Evolutionary conservation across 2,113 vertebrate species (phyloP), one percentile per base, ranked within the genome.

Genomic region (Corythaixoides concolor): DNA sequence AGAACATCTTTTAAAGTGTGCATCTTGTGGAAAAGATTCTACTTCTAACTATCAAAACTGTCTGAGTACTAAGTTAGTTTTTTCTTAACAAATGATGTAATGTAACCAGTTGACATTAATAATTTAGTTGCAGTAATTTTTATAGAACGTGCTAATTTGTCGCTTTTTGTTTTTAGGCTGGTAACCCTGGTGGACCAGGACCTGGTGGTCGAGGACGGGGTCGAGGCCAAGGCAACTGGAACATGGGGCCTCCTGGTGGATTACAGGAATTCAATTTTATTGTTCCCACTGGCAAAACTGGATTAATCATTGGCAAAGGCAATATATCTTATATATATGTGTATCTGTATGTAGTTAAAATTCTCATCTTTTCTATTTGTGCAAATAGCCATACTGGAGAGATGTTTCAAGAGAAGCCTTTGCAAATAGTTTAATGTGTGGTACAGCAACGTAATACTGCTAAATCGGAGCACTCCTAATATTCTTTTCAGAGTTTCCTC

Each of bases 291-390:
- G 99, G 99, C 97, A 99, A 99, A 98, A 99, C 99, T 37, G 99
- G 99, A 84, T 98, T 99, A 91, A 99, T 99, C 89, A 99, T 99
- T 94, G 99, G 99, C 93, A 99, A 99, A 99, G 99, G 99, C 94
- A 98, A 98, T 93, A 6, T 85, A 93, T 94, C 74, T 96, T 92
- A 64, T 12, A 60, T 53, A 80, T 55, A 15, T 30, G 6, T 80
- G 43, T 56, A 28, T 83, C 12, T 89, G 1, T 63, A 9, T 58
- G 10, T 67, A 59, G 22, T 55, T 74, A 4, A 23, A 74, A 2
- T 6, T 28, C 7, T 66, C 5, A 22, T 6, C 41, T 86, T 79
- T 68, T 89, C 16, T 72, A 0, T 81, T 81, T 66, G 41, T 53
- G 12, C 9, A 47, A 52, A 15, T 39, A 77, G 11, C 56, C 15